phyloP scores from a whole-genome alignment of 2,797 vertebrate genomes.

The Acanthis flammea region DNA sequence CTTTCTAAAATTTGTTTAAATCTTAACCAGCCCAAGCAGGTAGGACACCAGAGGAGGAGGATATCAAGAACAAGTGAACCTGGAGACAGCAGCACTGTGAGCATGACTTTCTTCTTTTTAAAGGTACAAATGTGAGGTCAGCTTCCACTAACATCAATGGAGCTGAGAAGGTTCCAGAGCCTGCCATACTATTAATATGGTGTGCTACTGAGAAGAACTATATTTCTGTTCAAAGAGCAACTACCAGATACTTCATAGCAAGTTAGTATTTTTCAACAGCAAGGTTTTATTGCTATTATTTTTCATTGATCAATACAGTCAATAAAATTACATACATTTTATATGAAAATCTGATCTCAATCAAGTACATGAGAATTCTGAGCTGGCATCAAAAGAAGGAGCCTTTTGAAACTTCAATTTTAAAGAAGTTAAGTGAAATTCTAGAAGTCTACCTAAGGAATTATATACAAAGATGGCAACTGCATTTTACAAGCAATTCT shows the following conservation, averaged over 20 bases:
- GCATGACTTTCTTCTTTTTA: neutral
- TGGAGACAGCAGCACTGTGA: neutral
- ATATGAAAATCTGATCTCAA: neutral
- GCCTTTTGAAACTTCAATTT: neutral
- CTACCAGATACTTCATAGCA: neutral
- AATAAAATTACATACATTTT: neutral
- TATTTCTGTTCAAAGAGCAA: neutral
- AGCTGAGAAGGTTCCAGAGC: neutral
- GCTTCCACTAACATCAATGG: neutral
- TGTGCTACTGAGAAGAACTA: neutral
- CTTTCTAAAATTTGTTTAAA: neutral
- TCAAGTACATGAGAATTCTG: neutral
- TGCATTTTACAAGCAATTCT: neutral
- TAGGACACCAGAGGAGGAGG: neutral
- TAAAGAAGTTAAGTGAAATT: neutral
- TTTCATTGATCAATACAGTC: neutral
- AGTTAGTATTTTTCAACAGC: neutral
- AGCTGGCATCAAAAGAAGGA: neutral
- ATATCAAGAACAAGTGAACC: neutral
- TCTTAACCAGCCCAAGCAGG: neutral
- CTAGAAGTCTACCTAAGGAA: neutral
- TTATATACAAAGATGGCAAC: neutral
- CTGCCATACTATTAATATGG: neutral
- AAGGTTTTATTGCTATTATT: neutral
- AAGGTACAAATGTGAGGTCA: neutral